Evolutionary conservation across 2,888 invertebrate species (phyloP), one percentile per base, ranked within the genome.

Genomic region (Entomobrya multifasciata): DNA sequence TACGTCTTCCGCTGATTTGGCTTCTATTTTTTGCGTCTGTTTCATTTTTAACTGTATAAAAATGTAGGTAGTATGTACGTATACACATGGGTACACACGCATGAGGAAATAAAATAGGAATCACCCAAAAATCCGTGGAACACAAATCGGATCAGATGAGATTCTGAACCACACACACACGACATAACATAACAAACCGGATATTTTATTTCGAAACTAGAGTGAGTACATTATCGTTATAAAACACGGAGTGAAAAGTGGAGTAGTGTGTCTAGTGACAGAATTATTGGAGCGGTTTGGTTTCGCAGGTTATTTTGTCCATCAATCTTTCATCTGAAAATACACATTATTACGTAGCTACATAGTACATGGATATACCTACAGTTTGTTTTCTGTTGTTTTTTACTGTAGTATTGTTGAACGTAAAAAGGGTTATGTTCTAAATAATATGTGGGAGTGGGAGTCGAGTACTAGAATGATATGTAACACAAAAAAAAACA

Each of bases 291-390:
- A 62, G 30, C 62, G 79, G 79, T 62, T 79, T 65, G 65, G 79
- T 65, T 79, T 79, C n/a, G 13, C 62, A 47, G 79, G 79, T 79
- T 62, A 41, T 27, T 79, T 49, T 79, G 65, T 47, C 79, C 79
- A 79, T 79, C 79, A 79, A 79, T 79, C 79, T 79, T 79, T 79
- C 79, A 65, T 79, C 62, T 22, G n/a, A 62, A 41, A 77, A 47
- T 30, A 52, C 22, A 57, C 13, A 17, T 74, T 52, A n/a, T n/a
- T n/a, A n/a, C n/a, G n/a, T n/a, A n/a, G n/a, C n/a, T n/a, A n/a
- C n/a, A n/a, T n/a, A n/a, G n/a, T n/a, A n/a, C n/a, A n/a, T n/a
- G n/a, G n/a, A n/a, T n/a, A n/a, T n/a, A n/a, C n/a, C n/a, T n/a
- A n/a, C n/a, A n/a, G n/a, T n/a, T n/a, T n/a, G n/a, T n/a, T n/a